Base-by-base conservation (phyloP, 2,113 vertebrate genomes). In the Paralichthys olivaceus region DNA sequence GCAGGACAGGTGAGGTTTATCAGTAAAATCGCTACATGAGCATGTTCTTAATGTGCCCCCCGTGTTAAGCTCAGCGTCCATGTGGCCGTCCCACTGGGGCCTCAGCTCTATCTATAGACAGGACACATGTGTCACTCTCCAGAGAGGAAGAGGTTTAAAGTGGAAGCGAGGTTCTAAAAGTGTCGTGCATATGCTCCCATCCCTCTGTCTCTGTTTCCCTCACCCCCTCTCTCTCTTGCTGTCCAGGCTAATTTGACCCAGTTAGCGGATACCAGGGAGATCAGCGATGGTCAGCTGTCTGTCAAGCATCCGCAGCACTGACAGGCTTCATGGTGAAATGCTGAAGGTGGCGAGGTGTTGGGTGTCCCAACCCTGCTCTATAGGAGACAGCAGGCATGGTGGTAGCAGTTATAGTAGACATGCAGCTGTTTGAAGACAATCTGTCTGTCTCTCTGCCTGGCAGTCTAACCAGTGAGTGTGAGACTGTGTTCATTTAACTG, bases 201-300 rank as follows among this genome's bases (percentile, higher is more conserved):
- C 79, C 69, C 77, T 72, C 83, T 80, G 7, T 22, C 69, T 66
- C 47, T 12, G 19, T 23, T 32, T 34, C 22, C 25, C 15, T 37
- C 28, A 1, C 45, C 45, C 45, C 4, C 45, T 2, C 45, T 5
- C 43, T 5, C 43, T 49, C 45, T 22, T n/a, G 49, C 56, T 69
- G 61, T 65, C 47, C 22, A 5, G 58, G 71, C 82, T 87, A 81
- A 78, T 90, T 91, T 90, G 83, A 89, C 75, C 81, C 77, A 29
- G 71, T 78, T 85, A 84, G 87, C 83, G 86, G 86, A 91, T 90
- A 88, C 87, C 77, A 68, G 77, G 61, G 65, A 76, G 81, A 88
- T 89, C 88, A 90, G 77, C 19, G 17, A 73, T 43, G 84, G 70
- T 88, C 87, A 89, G 89, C 91, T 92, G 88, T 89, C 83, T 77